These are phyloP conservation scores for Chloebia gouldiae DNA, from an alignment of 2,113 vertebrate genomes.

Conservation along the genomic window DNA sequence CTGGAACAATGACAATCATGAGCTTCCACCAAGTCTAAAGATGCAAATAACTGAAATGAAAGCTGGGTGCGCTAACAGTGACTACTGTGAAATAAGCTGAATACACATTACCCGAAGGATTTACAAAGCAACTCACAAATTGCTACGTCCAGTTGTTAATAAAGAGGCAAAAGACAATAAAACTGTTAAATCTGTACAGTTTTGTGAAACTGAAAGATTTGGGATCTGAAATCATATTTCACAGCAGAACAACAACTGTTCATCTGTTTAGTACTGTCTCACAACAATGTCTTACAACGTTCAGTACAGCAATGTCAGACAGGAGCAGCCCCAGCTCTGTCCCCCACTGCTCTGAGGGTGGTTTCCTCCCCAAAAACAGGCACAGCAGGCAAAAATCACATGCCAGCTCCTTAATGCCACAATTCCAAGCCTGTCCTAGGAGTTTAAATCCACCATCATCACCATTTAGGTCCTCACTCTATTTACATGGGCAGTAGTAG, in stretches of 20 bases:
- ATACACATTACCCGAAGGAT: not conserved
- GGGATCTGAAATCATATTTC: not conserved
- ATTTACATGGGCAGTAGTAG: not conserved
- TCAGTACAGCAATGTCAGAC: not conserved
- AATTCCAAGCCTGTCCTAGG: not conserved
- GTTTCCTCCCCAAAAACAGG: not conserved
- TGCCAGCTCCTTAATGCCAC: not conserved
- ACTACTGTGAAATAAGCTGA: not conserved
- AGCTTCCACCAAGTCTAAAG: not conserved
- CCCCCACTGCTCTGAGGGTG: too few species aligned
- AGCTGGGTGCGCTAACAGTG: not conserved
- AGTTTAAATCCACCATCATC: not conserved
- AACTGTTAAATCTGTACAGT: not conserved
- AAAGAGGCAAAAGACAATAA: not conserved
- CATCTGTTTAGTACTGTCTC: not conserved
- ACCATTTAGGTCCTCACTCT: not conserved
- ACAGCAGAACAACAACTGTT: not conserved
- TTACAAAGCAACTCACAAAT: not conserved
- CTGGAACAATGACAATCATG: not conserved
- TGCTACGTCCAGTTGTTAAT: not conserved
- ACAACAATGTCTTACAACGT: not conserved
- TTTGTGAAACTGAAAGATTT: not conserved
- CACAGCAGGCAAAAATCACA: not conserved
- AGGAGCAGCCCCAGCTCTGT: not conserved
- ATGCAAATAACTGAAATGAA: not conserved